phyloP scores from a whole-genome alignment of 53 echinoderm and acorn worm species.

The Pentamera pediparva region DNA sequence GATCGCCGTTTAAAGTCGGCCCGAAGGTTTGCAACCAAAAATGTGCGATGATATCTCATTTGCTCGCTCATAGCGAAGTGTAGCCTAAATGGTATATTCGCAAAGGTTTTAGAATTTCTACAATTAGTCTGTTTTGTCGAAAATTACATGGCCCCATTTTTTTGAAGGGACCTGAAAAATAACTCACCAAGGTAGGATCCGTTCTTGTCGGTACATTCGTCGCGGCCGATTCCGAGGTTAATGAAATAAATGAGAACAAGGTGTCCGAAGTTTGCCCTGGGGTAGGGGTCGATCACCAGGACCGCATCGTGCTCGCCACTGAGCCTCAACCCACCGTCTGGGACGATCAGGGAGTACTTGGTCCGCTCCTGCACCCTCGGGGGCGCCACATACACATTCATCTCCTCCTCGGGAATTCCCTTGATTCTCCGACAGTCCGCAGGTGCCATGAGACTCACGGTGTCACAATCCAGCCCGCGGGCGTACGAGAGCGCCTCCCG shows the following conservation, averaged over 20 bases:
- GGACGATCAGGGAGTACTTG: conserved; percentile 55
- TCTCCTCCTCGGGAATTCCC: conserved; percentile 40
- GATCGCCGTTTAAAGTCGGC: no score
- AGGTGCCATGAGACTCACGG: conserved; percentile 57
- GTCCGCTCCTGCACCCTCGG: conserved; percentile 38
- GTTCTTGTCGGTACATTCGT: conserved; percentile 51
- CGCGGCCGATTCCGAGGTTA: conserved; percentile 61
- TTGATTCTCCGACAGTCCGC: conserved; percentile 59
- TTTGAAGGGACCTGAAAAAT: not conserved
- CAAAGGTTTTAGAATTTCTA: not conserved
- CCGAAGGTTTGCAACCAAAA: no score
- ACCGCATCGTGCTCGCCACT: conserved; percentile 84
- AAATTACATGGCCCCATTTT: not conserved
- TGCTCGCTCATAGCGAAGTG: no score
- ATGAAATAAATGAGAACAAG: conserved; percentile 80
- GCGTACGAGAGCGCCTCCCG: conserved; percentile 52
- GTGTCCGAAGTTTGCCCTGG: conserved; percentile 81
- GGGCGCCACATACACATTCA: conserved; percentile 78
- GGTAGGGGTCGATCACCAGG: conserved; percentile 75
- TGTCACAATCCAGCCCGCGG: conserved; percentile 61
- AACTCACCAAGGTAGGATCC: conserved; percentile 74
- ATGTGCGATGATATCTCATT: no score
- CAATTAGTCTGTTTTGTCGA: not conserved
- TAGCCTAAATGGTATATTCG: no score
- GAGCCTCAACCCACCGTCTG: conserved; percentile 75